Base-by-base conservation (phyloP, 2,888 invertebrate species). In the Ditylenchus weischeri region DNA sequence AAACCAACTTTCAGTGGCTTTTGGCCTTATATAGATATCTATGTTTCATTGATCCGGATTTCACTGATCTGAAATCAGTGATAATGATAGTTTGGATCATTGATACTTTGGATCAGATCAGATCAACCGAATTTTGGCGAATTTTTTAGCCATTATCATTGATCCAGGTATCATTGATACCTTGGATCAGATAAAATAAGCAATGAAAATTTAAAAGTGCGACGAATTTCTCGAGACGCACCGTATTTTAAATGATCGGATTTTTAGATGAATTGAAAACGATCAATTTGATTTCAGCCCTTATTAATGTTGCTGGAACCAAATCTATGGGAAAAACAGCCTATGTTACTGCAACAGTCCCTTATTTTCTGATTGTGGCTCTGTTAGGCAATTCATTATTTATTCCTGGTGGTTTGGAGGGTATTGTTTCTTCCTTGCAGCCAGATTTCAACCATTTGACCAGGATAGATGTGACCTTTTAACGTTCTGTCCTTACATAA, bases 291-390 rank as follows among this genome's bases (percentile, higher is more conserved):
- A 4, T 18, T 50, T 50, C 50, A 50, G 50, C 50, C 18, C 50
- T 50, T 50, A 19, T 50, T 5, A 50, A 18, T 21, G 21, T 50
- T 50, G 5, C n/a, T 19, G 50, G 50, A 18, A 50, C 50, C 18
- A 50, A 50, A 21, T 50, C 50, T 6, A 50, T 50, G 18, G 50
- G 50, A 5, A 50, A 50, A 50, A 21, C 50, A 50, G 18, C 50
- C 50, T 50, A 50, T 50, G 50, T 50, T 18, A 50, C 50, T 50
- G 50, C 50, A 50, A 50, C 50, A 19, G 50, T 50, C n/a, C 50
- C 50, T 5, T 50, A 50, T 50, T 18, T 50, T 18, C 6, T 50
- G 18, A 50, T 50, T 50, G 5, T 50, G 50, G 21, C 50, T 50
- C 50, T 50, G 21, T 21, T 50, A 19, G 21, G 18, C 21, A 18